Evolutionary conservation across 1,140 invertebrate genomes (phyloP), one percentile per base, ranked within the genome.

Genomic region (Hyposmocoma kahamanoa): DNA sequence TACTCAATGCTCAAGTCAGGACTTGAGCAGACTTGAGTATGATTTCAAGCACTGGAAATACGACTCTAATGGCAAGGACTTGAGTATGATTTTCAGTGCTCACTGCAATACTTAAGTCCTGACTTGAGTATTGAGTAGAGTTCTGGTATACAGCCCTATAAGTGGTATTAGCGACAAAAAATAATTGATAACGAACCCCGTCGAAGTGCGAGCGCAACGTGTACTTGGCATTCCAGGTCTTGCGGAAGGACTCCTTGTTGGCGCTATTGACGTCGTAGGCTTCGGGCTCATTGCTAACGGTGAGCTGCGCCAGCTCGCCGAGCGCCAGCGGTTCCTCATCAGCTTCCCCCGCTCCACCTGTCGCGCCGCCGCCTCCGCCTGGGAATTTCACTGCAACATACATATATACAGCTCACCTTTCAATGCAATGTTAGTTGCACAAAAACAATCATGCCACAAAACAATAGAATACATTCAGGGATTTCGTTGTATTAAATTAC

Each of bases 161-260:
- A n/a, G n/a, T n/a, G n/a, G n/a, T n/a, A n/a, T n/a, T n/a, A n/a
- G n/a, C n/a, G n/a, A n/a, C n/a, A n/a, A n/a, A n/a, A n/a, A n/a
- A n/a, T n/a, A n/a, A n/a, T n/a, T n/a, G n/a, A n/a, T n/a, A 43
- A 55, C 71, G 58, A 34, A 87, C 97, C 72, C 96, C 95, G 86
- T 99, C 98, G 82, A 99, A 99, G 89, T 99, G 98, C 73, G 96
- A 97, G 65, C 97, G 90, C 67, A 99, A 87, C 36, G 97, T 98
- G 74, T 98, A 99, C 87, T 99, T 98, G 59, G 96, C 96, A 87
- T 95, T 98, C 97, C 97, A 99, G 28, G 96, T 98, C 90, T 98
- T 99, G 69, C 97, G 91, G 88, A 95, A 97, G 48, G 93, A 94
- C 74, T 98, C 97, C 88, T 97, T 98, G 64, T 92, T 93, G 56